phyloP scores from a whole-genome alignment of 2,797 vertebrate genomes.

The Petrocephalus schoutedeni region DNA sequence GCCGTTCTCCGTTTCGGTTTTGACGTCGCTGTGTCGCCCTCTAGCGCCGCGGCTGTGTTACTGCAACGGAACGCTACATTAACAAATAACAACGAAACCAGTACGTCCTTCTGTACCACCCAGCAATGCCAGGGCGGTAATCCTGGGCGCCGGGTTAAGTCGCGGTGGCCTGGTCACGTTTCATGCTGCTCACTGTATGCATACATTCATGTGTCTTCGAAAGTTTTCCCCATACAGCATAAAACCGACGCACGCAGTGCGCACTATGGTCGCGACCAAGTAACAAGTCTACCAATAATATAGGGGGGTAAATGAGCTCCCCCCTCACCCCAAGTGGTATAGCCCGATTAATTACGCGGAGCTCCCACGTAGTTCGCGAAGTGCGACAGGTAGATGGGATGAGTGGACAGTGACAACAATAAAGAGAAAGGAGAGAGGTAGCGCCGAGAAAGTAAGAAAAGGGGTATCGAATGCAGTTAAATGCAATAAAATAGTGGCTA shows the following conservation, averaged over 20 bases:
- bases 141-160: not conserved
- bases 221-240: not conserved
- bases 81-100: too few relatives aligned
- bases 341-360: not conserved
- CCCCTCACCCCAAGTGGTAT: not conserved
- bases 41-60: not conserved
- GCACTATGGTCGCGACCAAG: not conserved
- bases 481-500: not conserved
- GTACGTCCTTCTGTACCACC: not conserved
- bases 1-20: not conserved
- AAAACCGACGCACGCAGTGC: not conserved
- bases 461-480: not conserved
- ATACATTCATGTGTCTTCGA: not conserved
- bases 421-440: not conserved
- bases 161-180: not conserved
- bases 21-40: not conserved
- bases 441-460: not conserved
- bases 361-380: not conserved
- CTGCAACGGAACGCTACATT: not conserved
- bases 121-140: not conserved
- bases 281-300: not conserved
- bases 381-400: not conserved
- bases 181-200: not conserved
- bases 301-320: not conserved
- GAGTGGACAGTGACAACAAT: not conserved